Evolutionary conservation across 2,888 invertebrate genomes (phyloP).

Genomic region (Malthinus flaveolus): DNA sequence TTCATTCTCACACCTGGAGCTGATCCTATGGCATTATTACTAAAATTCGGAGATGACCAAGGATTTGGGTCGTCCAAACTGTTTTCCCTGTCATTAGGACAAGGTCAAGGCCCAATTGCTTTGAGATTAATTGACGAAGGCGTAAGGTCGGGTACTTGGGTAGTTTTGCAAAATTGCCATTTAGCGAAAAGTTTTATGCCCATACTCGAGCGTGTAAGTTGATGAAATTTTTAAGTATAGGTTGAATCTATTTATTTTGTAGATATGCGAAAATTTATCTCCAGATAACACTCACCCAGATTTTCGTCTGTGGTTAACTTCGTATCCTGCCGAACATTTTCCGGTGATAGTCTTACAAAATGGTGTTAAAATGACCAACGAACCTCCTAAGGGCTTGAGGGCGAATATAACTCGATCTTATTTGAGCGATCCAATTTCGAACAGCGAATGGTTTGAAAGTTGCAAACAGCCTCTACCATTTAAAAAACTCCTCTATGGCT

Average conservation of each 20-base stretch:
- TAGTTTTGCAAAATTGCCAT: constrained; percentile 86
- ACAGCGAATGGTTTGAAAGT: constrained; percentile 75
- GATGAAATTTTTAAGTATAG: too few relatives aligned
- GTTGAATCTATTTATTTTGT: constrained; percentile 40
- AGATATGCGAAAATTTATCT: constrained; percentile 73
- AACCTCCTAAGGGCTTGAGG: constrained; percentile 85
- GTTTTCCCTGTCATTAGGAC: constrained; percentile 78
- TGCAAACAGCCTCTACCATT: constrained; percentile 80
- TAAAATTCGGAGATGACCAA: constrained; percentile 77
- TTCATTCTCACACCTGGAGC: constrained; percentile 84
- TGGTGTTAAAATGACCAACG: constrained; percentile 93
- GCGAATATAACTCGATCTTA: constrained; percentile 85
- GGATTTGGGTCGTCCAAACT: constrained; percentile 62
- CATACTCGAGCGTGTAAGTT: constrained; percentile 59
- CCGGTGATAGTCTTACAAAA: constrained; percentile 85
- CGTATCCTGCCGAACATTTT: constrained; percentile 84
- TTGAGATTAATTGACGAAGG: constrained; percentile 71
- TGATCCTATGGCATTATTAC: constrained; percentile 78
- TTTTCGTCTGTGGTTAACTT: constrained; percentile 89
- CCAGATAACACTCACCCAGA: constrained; percentile 67
- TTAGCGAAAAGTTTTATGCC: constrained; percentile 83
- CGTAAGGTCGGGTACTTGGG: constrained; percentile 75
- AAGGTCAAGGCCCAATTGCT: constrained; percentile 77
- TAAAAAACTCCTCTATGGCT: constrained; percentile 75
- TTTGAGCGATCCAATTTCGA: constrained; percentile 82